These are phyloP conservation scores for Micronycteris hirsuta DNA, from an alignment of 2,113 vertebrate species.

Conservation along the genomic window DNA sequence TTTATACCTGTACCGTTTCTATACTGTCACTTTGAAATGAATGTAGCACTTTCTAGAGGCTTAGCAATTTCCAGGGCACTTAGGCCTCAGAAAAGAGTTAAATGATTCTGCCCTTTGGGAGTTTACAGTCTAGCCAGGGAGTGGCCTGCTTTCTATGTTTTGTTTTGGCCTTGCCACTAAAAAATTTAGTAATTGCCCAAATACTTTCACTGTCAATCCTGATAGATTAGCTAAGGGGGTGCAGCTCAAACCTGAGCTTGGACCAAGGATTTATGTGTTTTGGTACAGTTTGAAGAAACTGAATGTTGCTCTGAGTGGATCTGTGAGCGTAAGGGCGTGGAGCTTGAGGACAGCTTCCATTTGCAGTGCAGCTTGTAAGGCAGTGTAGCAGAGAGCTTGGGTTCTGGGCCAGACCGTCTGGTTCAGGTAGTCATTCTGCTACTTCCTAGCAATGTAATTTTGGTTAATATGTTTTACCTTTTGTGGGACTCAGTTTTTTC, in stretches of 20 bases:
- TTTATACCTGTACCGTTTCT: background rate
- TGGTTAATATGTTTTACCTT: conserved; percentile 27
- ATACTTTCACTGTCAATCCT: background rate
- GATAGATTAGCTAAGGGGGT: background rate
- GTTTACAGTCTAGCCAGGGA: background rate
- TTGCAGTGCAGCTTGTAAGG: background rate
- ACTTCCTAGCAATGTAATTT: background rate
- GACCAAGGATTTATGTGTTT: background rate
- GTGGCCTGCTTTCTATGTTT: background rate
- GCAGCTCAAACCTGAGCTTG: background rate
- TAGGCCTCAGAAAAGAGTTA: conserved; percentile 4
- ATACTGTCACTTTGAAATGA: background rate
- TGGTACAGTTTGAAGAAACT: background rate
- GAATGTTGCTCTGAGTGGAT: background rate
- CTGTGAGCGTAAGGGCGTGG: background rate
- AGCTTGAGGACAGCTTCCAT: background rate
- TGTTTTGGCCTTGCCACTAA: background rate
- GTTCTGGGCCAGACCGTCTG: background rate
- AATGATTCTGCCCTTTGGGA: conserved; percentile 19
- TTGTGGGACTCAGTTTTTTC: background rate
- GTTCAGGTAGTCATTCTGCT: background rate
- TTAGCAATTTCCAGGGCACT: background rate
- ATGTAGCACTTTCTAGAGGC: background rate
- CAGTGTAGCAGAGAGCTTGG: background rate
- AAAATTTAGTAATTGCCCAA: conserved; percentile 13